These are phyloP conservation scores for Neopelma chrysocephalum DNA, from an alignment of 2,797 vertebrate species.

Conservation along the genomic window DNA sequence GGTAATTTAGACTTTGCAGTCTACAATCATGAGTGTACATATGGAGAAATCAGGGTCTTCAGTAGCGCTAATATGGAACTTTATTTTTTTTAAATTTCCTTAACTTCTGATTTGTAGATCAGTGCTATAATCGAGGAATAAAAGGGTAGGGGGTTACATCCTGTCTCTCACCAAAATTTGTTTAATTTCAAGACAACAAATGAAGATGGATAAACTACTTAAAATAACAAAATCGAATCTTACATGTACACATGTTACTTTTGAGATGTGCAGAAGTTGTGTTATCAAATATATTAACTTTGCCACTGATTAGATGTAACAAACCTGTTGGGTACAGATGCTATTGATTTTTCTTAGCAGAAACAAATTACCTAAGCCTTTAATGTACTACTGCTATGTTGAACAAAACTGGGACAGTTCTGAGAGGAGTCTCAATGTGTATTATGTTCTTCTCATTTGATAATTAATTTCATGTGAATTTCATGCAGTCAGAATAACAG, in stretches of 20 bases:
- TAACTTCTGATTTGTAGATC: background rate
- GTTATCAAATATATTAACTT: background rate
- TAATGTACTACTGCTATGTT: background rate
- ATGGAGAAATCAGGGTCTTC: background rate
- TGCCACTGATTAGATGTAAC: background rate
- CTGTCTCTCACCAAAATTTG: background rate
- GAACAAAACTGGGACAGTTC: background rate
- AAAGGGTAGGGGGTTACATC: background rate
- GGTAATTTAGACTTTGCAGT: background rate
- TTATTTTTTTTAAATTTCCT: background rate
- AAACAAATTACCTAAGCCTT: background rate
- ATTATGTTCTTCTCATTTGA: background rate
- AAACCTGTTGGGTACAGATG: background rate
- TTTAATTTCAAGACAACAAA: background rate
- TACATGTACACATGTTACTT: accelerated
- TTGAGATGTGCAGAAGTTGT: background rate
- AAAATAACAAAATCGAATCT: background rate
- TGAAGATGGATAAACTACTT: background rate
- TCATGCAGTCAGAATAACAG: background rate
- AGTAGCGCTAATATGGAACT: background rate
- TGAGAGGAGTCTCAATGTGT: background rate
- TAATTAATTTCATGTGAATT: background rate
- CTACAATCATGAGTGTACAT: background rate
- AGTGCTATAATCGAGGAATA: background rate
- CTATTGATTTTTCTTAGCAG: background rate